Evolutionary conservation across 92 coral and sea anemone species (phyloP), one percentile per base, ranked within the genome.

Genomic region (Phymanthus crucifer): DNA sequence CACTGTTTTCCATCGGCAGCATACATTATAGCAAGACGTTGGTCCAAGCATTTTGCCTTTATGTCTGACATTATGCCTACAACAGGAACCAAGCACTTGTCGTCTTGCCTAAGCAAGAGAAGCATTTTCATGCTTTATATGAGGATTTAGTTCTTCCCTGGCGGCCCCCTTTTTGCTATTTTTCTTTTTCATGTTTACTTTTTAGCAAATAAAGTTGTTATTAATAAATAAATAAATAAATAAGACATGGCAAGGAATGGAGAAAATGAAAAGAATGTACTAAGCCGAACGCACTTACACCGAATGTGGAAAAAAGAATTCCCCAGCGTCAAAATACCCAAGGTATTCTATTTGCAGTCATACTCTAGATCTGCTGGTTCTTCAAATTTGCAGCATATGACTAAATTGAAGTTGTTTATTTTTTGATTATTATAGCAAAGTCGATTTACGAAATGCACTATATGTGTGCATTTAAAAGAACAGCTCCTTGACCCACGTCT

Each of bases 51-150:
- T 50, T 80, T 80, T 23, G 54, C 48, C 1, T 34, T 32, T 14
- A 71, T 48, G 47, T 12, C 78, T 4, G 80, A 82, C 40, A 19
- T 66, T 3, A 84, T 89, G 92, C 92, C 92, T 1, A 84, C 70
- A 64, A 74, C 70, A 17, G 80, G 78, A 13, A 32, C 61, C 0
- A 70, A 56, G 37, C 74, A 80, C 16, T 71, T 88, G 0, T 83
- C 88, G 0, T 80, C 86, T 14, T 79, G 88, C 45, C 37, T 88
- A 16, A 69, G 82, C 14, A 88, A 88, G 31, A 26, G 77, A 6
- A 68, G 84, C 0, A 76, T 88, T 0, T 57, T 69, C 34, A 29
- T 45, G 13, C 46, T 89, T n/a, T 52, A 74, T 16, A n/a, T n/a
- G n/a, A n/a, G n/a, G n/a, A n/a, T n/a, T n/a, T n/a, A n/a, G n/a